Conservation (phyloP, 2,888 invertebrate genomes). For the Octodonta nipae region DNA sequence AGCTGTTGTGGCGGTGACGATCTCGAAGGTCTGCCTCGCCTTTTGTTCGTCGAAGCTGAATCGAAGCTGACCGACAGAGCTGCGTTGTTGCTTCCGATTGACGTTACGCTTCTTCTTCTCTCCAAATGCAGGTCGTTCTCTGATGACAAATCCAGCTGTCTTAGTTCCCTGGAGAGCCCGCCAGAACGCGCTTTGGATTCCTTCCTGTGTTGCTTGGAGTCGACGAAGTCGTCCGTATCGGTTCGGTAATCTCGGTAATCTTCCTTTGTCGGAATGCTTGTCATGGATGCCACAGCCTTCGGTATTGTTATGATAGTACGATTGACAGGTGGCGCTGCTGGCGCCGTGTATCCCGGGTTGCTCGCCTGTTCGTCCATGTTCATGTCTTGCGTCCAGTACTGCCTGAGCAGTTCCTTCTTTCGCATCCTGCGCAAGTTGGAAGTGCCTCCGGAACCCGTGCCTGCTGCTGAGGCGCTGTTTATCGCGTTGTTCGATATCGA, state of each 20-base stretch:
- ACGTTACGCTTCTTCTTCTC: slow-evolving; percentile 39
- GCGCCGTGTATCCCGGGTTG: slow-evolving; percentile 42
- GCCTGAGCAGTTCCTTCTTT: slow-evolving; percentile 73
- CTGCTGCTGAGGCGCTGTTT: slow-evolving; percentile 23
- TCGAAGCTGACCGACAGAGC: slow-evolving; percentile 22
- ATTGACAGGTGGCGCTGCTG: slow-evolving; percentile 45
- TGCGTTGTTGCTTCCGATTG: slow-evolving; percentile 31
- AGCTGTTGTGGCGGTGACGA: no score
- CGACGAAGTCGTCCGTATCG: slow-evolving; percentile 37
- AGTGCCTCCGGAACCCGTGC: slow-evolving; percentile 41
- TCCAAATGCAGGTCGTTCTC: slow-evolving; percentile 43
- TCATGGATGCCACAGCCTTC: slow-evolving; percentile 80
- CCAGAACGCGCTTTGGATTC: slow-evolving; percentile 40
- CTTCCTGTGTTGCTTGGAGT: slow-evolving; percentile 54
- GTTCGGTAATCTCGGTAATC: slow-evolving; percentile 54
- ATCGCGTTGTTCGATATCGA: slow-evolving; percentile 35
- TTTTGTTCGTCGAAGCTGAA: slow-evolving; percentile 24
- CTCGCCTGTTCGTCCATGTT: slow-evolving; percentile 65
- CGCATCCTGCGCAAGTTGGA: slow-evolving; percentile 74
- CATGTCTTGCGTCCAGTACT: slow-evolving; percentile 77
- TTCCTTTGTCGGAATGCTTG: slow-evolving; percentile 71
- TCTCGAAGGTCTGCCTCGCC: slow-evolving; percentile 32
- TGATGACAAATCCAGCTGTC: slow-evolving; percentile 48
- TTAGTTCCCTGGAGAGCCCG: slow-evolving; percentile 45
- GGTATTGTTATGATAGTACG: slow-evolving; percentile 71